phyloP scores from a whole-genome alignment of 2,797 vertebrate genomes.

The Hafferia zeledoni region DNA sequence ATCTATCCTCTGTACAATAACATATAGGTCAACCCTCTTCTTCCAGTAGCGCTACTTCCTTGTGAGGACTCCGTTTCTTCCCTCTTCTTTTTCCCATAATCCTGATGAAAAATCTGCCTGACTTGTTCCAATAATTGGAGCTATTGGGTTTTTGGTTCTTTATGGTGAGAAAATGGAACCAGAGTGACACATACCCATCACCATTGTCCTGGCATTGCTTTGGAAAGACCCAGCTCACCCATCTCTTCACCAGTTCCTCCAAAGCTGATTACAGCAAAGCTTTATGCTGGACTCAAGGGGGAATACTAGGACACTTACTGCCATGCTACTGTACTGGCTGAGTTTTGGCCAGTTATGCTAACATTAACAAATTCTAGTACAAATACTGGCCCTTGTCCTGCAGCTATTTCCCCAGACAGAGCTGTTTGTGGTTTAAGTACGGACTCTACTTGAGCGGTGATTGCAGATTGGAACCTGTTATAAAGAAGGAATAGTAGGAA shows the following conservation, averaged over 20 bases:
- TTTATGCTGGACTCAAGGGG: background rate
- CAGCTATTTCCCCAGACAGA: background rate
- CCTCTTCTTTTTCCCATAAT: background rate
- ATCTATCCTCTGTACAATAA: background rate
- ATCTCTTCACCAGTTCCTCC: background rate
- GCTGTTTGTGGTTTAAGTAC: background rate
- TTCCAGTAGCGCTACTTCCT: background rate
- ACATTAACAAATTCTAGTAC: background rate
- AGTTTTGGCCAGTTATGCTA: background rate
- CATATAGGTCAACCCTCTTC: accelerated
- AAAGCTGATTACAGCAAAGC: background rate
- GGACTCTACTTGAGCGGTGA: background rate
- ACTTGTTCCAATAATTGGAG: background rate
- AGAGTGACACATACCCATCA: background rate
- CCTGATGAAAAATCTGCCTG: background rate
- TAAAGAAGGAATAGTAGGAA: background rate
- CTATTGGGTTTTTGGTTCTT: background rate
- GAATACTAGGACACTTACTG: background rate
- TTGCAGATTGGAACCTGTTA: background rate
- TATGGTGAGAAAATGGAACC: background rate
- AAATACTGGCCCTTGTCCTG: background rate
- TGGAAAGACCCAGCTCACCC: background rate
- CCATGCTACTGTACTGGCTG: background rate
- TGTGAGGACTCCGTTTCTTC: background rate
- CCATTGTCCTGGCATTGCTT: background rate